A percentile compares a stretch with the other conserved stretches of the same genome.
Evolutionary conservation across 2,888 invertebrate species (phyloP).

Genomic region (Nephrotoma appendiculata): DNA sequence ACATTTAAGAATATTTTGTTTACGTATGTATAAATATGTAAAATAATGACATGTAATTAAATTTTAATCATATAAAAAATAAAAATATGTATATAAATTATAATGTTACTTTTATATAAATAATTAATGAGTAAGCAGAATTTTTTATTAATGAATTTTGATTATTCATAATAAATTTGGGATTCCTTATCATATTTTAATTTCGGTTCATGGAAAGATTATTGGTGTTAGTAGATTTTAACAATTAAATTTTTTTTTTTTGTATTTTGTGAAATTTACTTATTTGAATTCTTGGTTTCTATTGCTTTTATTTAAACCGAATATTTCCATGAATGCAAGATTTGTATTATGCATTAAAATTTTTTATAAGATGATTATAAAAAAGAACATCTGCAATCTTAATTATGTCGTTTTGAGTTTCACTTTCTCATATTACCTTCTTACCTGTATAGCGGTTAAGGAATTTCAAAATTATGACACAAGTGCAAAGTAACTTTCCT

Average conservation of each 20-base stretch:
- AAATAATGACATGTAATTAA: neutral
- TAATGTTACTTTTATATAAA: neutral
- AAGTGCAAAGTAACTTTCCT: too few species aligned
- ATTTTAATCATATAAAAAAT: neutral
- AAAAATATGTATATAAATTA: neutral
- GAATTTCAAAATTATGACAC: too few species aligned
- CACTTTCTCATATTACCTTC: too few species aligned
- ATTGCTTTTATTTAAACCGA: neutral
- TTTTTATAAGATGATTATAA: too few species aligned
- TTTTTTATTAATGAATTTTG: neutral
- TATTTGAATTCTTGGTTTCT: neutral
- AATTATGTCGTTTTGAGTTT: too few species aligned
- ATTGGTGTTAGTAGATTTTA: neutral
- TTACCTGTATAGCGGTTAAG: too few species aligned
- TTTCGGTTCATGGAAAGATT: neutral
- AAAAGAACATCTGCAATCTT: too few species aligned
- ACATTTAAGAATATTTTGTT: neutral
- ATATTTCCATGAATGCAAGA: too few species aligned
- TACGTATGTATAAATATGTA: neutral
- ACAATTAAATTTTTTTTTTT: neutral
- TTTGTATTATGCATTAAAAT: too few species aligned
- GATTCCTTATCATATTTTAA: neutral
- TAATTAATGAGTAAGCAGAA: neutral
- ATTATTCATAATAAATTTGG: neutral
- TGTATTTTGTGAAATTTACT: neutral